Evolutionary conservation across 2,797 vertebrate genomes (phyloP), one percentile per base, ranked within the genome.

Genomic region (Mus spretus): DNA sequence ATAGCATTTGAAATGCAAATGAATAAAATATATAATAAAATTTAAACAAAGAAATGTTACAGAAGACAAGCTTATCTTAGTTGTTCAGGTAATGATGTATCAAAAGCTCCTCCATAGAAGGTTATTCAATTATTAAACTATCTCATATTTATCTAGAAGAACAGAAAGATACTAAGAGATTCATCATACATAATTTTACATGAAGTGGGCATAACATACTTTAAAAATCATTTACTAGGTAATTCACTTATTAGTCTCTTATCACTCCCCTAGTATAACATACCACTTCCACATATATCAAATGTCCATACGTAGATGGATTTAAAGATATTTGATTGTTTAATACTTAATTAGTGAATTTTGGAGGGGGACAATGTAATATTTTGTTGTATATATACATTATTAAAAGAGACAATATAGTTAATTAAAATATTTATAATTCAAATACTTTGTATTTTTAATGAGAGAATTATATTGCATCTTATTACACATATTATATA

Each of bases 51-150:
- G 12, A 83, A 22, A 14, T 94, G 70, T 90, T 93, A 65, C 47
- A 53, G 19, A 80, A 93, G 28, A 63, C 8, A 74, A 50, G 37
- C 53, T 95, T 84, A 65, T 75, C 37, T 84, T 81, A 83, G 57
- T 95, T 92, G 94, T 31, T 80, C 6, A 59, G 19, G 2, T 53
- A 93, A 90, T 47, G 11, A 89, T 63, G 19, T 83, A 93, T 6
- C 37, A 70, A 91, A 72, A 96, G 11, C 6, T 53, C 31, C 15
- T 59, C 14, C 47, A 57, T 4, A 77, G 34, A 93, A 96, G 65
- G 3, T 19, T 90, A 2, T 53, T 96, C 86, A 96, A 61, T 87
- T 87, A 88, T 80, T 80, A 84, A 91, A 72, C 6, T 12, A 92
- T 90, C 20, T 80, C 12, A 37, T 83, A 90, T 92, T 17, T 50